Base-by-base conservation (phyloP, 1,140 invertebrate species). In the Popillia japonica region DNA sequence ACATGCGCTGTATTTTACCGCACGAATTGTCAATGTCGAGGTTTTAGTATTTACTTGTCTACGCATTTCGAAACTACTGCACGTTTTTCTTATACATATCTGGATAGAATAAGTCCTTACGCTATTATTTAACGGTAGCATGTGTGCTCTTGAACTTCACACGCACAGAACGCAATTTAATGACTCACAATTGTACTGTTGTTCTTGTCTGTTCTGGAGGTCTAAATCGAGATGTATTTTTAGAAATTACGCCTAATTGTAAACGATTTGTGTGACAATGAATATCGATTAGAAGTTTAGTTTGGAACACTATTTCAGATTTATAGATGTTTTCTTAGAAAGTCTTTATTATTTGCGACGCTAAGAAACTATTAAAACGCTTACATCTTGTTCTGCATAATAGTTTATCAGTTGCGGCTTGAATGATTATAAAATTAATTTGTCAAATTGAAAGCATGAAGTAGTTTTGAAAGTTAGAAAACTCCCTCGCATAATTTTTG, bases 101-200 rank as follows among this genome's bases (percentile, higher is more conserved):
- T 1, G 4, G 27, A 34, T 34, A 34, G 27, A 1, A 4, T 34
- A 34, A 34, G 4, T 34, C 4, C 4, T 1, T 34, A 34, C 27
- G 27, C 4, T 34, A 34, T 1, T 34, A 34, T 34, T 34, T 34
- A 34, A 20, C 6, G 6, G 14, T n/a, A 55, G 48, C n/a, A 6
- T n/a, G 48, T 17, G 48, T n/a, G 17, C 11, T 55, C 48, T 55
- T 55, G 48, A 55, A 55, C 48, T 55, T 55, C 48, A 55, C 48
- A 34, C 27, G 27, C 27, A 34, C 27, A 34, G 27, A 34, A 34
- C 27, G 27, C 27, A n/a, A 55, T 55, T n/a, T 55, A 34, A 55
- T 55, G 48, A 55, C 48, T 55, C 48, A 55, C 14, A 55, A 55
- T 55, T n/a, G 6, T n/a, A 55, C 17, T 55, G 48, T 55, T 55